Conservation (phyloP, 2,797 vertebrate genomes). For the Hephaestus fuliginosus region DNA sequence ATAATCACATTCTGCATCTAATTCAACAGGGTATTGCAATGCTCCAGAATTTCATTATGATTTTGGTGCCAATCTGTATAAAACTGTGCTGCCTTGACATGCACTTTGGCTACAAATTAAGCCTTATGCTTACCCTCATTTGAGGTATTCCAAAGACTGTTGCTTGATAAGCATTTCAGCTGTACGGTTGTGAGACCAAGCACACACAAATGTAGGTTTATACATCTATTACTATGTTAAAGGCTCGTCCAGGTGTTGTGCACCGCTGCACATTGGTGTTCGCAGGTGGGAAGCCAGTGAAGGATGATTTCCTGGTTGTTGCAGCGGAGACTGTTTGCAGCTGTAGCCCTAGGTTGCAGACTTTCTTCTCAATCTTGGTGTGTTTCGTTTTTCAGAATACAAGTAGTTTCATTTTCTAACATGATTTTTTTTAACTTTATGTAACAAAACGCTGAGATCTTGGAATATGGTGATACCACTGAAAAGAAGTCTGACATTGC, state of each 20-base stretch:
- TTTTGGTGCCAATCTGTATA: not conserved
- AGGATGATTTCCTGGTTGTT: not conserved
- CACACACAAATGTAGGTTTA: not conserved
- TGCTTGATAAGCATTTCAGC: not conserved
- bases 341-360: not conserved
- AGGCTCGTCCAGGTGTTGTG: not conserved
- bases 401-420: no score
- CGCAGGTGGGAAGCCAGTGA: not conserved
- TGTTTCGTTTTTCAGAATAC: no score
- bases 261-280: not conserved
- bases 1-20: not conserved
- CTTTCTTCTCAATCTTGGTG: not conserved
- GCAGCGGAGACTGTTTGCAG: not conserved
- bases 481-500: not conserved
- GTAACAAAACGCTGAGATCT: not conserved
- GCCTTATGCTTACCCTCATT: not conserved
- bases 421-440: no score
- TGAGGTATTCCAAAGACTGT: not conserved
- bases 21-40: not conserved
- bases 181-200: not conserved
- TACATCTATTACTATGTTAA: not conserved
- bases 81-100: not conserved
- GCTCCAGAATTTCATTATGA: not conserved
- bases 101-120: not conserved
- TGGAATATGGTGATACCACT: not conserved